Conservation (phyloP, 2,888 invertebrate species). For the Drosophila anceps region DNA sequence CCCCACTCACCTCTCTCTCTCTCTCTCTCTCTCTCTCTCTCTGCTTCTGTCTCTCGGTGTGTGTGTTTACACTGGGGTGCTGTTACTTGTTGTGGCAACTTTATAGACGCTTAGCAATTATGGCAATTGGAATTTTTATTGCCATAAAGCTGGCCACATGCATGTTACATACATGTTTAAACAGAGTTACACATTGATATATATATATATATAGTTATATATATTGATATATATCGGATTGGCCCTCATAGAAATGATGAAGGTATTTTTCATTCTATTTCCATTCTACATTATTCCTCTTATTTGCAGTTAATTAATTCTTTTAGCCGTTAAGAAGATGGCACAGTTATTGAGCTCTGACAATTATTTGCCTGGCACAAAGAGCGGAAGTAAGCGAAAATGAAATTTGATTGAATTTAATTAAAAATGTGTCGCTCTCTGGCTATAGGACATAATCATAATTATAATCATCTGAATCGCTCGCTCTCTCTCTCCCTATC, state of each 20-base stretch:
- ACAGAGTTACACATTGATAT: background rate
- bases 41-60: too few relatives aligned
- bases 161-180: constrained; percentile 4
- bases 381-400: constrained; percentile 23
- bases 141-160: constrained; percentile 19
- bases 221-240: background rate
- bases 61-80: constrained; percentile 46
- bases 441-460: constrained; percentile 24
- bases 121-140: constrained; percentile 65
- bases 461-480: background rate
- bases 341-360: constrained; percentile 15
- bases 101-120: constrained; percentile 74
- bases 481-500: background rate
- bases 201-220: background rate
- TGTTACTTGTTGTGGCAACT: constrained; percentile 70
- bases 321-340: background rate
- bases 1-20: background rate
- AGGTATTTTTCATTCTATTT: background rate
- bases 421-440: constrained; percentile 64
- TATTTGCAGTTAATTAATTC: constrained; percentile 30
- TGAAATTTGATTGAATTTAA: constrained; percentile 62
- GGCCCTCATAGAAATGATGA: background rate
- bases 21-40: background rate
- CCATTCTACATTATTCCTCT: background rate
- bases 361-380: constrained; percentile 54